Evolutionary conservation across 2,797 vertebrate genomes (phyloP).

Genomic region (Cryptoblepharus egeriae): DNA sequence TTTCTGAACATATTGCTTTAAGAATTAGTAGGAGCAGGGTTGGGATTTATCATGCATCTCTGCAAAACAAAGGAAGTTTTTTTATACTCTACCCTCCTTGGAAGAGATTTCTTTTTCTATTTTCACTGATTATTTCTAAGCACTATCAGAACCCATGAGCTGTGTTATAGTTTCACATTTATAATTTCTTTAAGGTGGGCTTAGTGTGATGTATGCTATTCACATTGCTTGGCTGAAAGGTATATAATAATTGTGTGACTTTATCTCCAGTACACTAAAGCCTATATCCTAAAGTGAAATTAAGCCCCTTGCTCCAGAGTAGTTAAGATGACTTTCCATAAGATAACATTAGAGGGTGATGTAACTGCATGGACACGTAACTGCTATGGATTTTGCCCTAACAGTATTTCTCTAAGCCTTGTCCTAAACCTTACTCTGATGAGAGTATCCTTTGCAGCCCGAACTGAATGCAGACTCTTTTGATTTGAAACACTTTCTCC

Average conservation of each 20-base stretch:
- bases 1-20: constrained; percentile 33
- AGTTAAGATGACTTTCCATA: too few relatives aligned
- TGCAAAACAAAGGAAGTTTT: background rate
- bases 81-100: background rate
- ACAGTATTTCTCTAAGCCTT: background rate
- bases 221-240: too few relatives aligned
- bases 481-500: constrained; percentile 6
- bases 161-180: background rate
- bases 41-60: background rate
- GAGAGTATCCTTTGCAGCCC: background rate
- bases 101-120: background rate
- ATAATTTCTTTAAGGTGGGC: background rate
- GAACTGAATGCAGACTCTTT: background rate
- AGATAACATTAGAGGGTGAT: too few relatives aligned
- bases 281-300: too few relatives aligned
- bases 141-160: background rate
- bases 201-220: constrained; percentile 19
- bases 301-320: too few relatives aligned
- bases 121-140: background rate
- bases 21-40: background rate
- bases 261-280: too few relatives aligned
- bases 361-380: too few relatives aligned
- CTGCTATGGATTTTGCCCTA: too few relatives aligned
- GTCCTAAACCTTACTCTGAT: background rate
- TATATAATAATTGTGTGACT: too few relatives aligned